Percentiles rank a stretch among this genome's conserved stretches.
phyloP scores from a whole-genome alignment of 2,797 vertebrate species.

The Artibeus lituratus region DNA sequence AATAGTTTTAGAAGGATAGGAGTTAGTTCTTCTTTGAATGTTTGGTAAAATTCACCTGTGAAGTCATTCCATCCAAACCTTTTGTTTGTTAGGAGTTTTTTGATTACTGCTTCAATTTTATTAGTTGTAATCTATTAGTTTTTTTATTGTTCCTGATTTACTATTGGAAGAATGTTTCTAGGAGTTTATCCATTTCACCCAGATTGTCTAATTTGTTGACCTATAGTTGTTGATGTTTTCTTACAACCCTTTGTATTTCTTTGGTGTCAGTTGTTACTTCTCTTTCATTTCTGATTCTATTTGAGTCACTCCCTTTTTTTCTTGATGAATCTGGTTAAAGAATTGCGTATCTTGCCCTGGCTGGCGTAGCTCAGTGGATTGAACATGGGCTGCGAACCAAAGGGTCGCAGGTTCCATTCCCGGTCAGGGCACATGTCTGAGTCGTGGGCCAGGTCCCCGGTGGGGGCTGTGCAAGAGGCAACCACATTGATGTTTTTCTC shows the following conservation, averaged over 20 bases:
- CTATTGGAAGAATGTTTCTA: neutral
- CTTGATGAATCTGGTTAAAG: neutral
- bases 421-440: too few relatives aligned
- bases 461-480: too few relatives aligned
- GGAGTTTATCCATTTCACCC: neutral
- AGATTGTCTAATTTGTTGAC: neutral
- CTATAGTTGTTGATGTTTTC: neutral
- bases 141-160: neutral
- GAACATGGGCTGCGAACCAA: too few relatives aligned
- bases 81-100: neutral
- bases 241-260: neutral
- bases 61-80: neutral
- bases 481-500: too few relatives aligned
- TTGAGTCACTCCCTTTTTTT: neutral
- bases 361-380: too few relatives aligned
- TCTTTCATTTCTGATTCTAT: neutral
- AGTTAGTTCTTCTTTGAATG: neutral
- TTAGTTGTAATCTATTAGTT: neutral
- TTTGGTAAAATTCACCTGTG: neutral
- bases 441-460: too few relatives aligned
- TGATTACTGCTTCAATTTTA: neutral
- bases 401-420: too few relatives aligned
- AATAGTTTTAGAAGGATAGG: neutral
- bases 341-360: neutral
- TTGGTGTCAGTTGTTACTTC: neutral